Evolutionary conservation across 2,797 vertebrate genomes (phyloP).

Genomic region (Tenualosa thibaudeaui): DNA sequence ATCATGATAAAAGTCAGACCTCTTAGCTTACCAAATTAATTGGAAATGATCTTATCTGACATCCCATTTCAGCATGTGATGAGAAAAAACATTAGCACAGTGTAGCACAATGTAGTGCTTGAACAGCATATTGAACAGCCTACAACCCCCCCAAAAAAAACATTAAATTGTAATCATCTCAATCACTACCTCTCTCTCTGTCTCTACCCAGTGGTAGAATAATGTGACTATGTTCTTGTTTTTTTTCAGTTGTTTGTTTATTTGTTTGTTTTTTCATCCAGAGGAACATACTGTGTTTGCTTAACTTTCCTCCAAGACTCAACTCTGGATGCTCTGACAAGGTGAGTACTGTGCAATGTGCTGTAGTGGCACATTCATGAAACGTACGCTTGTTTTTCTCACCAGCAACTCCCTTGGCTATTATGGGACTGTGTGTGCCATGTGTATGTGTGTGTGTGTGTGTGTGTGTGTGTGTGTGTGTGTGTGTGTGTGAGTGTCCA

Average conservation of each 20-base stretch:
- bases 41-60: not conserved
- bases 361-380: slow-evolving; percentile 52
- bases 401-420: slow-evolving; percentile 58
- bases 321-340: slow-evolving; percentile 34
- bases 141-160: too few relatives aligned
- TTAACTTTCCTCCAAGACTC: slow-evolving; percentile 31
- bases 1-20: not conserved
- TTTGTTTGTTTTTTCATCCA: not conserved
- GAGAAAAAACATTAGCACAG: not conserved
- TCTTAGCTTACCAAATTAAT: not conserved
- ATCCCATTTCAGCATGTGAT: slow-evolving; percentile 6
- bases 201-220: not conserved
- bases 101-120: not conserved
- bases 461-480: not conserved
- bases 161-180: not conserved
- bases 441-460: slow-evolving; percentile 15
- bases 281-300: slow-evolving; percentile 40
- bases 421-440: slow-evolving; percentile 45
- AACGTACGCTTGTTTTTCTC: slow-evolving; percentile 54
- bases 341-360: slow-evolving; percentile 50
- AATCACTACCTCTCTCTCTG: not conserved
- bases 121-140: not conserved
- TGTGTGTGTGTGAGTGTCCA: not conserved
- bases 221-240: not conserved
- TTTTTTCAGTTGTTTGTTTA: not conserved